These are phyloP conservation scores for Drosophila saltans DNA, from an alignment of 1,140 invertebrate species.

Conservation along the genomic window DNA sequence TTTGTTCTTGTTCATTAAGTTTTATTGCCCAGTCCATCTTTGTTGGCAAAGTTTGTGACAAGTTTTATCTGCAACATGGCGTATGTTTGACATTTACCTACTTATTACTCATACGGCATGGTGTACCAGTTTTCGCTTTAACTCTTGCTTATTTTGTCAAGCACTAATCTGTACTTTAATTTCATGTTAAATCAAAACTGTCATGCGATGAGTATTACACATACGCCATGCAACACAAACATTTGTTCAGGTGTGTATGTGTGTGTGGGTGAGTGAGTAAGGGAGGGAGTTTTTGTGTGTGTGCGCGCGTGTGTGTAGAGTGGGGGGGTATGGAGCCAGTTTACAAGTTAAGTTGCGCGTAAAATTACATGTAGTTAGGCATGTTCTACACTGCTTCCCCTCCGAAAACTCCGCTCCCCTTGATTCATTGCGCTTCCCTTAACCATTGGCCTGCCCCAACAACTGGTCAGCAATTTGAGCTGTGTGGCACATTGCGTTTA, in stretches of 20 bases:
- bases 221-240: constrained; percentile 74
- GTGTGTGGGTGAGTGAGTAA: background rate
- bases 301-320: background rate
- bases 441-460: constrained; percentile 15
- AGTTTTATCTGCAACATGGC: constrained; percentile 56
- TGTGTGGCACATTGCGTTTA: constrained; percentile 51
- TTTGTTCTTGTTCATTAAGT: background rate
- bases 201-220: constrained; percentile 55
- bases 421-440: background rate
- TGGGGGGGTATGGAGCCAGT: constrained; percentile 21
- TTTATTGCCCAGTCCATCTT: constrained; percentile 36
- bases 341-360: constrained; percentile 81
- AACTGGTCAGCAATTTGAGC: constrained; percentile 75
- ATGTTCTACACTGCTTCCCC: constrained; percentile 55
- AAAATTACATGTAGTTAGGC: constrained; percentile 78
- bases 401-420: background rate
- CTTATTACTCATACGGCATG: constrained; percentile 52
- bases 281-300: background rate
- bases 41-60: constrained; percentile 41
- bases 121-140: constrained; percentile 23
- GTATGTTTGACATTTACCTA: constrained; percentile 51
- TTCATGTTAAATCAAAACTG: constrained; percentile 59
- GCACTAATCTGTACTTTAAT: constrained; percentile 67
- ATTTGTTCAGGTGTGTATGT: constrained; percentile 49
- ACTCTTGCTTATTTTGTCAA: constrained; percentile 36